These are phyloP conservation scores for Silurus aristotelis DNA, from an alignment of 2,797 vertebrate genomes.

Conservation along the genomic window DNA sequence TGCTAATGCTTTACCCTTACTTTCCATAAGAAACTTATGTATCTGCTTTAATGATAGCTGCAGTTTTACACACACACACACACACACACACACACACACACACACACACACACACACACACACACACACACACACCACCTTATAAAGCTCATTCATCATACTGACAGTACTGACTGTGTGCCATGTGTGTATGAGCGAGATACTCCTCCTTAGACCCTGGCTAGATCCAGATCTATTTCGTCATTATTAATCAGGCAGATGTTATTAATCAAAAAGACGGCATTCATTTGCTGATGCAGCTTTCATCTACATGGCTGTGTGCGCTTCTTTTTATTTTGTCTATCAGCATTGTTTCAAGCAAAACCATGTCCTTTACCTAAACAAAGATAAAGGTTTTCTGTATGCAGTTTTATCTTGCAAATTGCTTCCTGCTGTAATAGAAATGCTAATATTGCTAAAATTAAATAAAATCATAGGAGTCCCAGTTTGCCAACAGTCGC, in stretches of 20 bases:
- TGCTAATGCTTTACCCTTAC: no score
- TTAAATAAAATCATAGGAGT: background rate
- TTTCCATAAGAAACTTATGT: background rate
- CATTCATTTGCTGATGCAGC: slow-evolving; percentile 9
- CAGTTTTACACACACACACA: background rate
- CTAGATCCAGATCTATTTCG: background rate
- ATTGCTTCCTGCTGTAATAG: background rate
- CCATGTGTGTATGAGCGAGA: slow-evolving; percentile 20
- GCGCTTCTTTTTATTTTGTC: background rate
- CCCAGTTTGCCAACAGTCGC: background rate
- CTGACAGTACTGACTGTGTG: slow-evolving; percentile 25
- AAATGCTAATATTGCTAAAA: background rate
- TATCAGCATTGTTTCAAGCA: background rate
- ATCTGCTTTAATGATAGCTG: background rate
- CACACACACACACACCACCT: background rate
- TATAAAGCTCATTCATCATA: slow-evolving; percentile 33
- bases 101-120: background rate
- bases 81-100: background rate
- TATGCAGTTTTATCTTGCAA: background rate
- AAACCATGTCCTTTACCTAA: background rate
- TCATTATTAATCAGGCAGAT: slow-evolving; percentile 5
- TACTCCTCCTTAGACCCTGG: background rate
- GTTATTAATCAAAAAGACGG: slow-evolving; percentile 32
- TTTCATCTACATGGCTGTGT: background rate
- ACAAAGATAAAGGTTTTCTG: background rate